A percentile compares a stretch with the other conserved stretches of the same genome.
These are phyloP conservation scores for Pipistrellus pygmaeus DNA, from an alignment of 2,797 vertebrate species.

Conservation along the genomic window DNA sequence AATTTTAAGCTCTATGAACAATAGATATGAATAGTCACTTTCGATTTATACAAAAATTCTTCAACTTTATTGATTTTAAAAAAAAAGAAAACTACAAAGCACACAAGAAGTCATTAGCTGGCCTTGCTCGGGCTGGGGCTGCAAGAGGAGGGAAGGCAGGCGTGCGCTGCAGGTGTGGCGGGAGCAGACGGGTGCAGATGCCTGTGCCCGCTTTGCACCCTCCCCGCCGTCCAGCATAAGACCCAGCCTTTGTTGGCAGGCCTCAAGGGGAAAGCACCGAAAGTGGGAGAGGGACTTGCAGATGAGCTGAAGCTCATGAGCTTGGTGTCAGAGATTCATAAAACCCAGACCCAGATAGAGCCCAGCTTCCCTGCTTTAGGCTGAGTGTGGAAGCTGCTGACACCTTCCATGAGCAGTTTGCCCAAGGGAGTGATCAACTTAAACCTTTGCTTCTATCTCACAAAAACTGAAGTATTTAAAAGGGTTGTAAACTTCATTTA, in stretches of 20 bases:
- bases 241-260: background rate
- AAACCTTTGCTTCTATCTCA: background rate
- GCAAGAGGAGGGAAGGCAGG: background rate
- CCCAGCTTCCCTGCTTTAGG: background rate
- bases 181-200: accelerated
- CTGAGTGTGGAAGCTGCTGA: background rate
- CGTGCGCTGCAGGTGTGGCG: accelerated
- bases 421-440: background rate
- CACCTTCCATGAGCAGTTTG: background rate
- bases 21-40: background rate
- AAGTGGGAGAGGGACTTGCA: background rate
- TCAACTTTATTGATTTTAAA: background rate
- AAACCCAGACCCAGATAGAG: background rate
- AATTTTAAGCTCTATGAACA: background rate
- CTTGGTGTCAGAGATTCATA: background rate
- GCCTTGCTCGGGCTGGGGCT: background rate
- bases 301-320: background rate
- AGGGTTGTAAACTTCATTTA: background rate
- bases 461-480: background rate
- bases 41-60: background rate
- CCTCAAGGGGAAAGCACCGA: background rate
- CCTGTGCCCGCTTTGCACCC: no score
- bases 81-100: background rate
- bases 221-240: accelerated
- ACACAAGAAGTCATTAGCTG: background rate